Evolutionary conservation across 2,797 vertebrate species (phyloP).

Genomic region (Clamator glandarius): DNA sequence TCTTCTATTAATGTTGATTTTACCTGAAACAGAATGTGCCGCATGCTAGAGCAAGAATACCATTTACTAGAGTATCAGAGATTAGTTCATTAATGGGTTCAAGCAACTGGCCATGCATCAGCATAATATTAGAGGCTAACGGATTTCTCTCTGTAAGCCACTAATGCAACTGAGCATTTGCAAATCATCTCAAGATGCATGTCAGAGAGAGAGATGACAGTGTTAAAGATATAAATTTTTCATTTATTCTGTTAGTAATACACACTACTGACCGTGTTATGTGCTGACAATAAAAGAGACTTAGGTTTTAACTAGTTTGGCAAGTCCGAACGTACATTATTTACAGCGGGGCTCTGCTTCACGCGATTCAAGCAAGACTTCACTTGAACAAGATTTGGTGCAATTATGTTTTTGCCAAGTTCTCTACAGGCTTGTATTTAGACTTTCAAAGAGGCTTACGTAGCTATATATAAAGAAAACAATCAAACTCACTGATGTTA

Average conservation of each 20-base stretch:
- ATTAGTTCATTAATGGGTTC: slow-evolving; percentile 75
- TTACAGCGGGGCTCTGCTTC: not conserved
- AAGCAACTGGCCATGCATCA: slow-evolving; percentile 69
- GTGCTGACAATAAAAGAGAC: not conserved
- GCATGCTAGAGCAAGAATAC: slow-evolving; percentile 18
- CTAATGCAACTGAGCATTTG: slow-evolving; percentile 63
- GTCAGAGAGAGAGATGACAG: slow-evolving; percentile 62
- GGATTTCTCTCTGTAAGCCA: slow-evolving; percentile 63
- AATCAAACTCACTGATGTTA: not conserved
- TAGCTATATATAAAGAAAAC: not conserved
- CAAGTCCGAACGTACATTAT: not conserved
- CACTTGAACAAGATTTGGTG: not conserved
- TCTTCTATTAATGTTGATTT: slow-evolving; percentile 48
- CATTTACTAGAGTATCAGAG: slow-evolving; percentile 54
- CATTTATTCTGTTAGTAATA: slow-evolving; percentile 69
- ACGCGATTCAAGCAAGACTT: not conserved
- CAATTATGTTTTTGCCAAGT: not conserved
- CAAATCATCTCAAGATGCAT: slow-evolving; percentile 71
- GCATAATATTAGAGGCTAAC: slow-evolving; percentile 74
- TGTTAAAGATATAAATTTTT: slow-evolving; percentile 70
- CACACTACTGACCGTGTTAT: slow-evolving; percentile 36
- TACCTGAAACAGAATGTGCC: slow-evolving; percentile 57
- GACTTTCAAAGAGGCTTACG: not conserved
- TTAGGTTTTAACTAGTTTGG: slow-evolving; percentile 7
- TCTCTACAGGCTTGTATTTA: not conserved